Percentiles rank a stretch among this genome's conserved stretches.
Conservation (phyloP, 2,888 invertebrate genomes). For the Calameuta idolon region DNA sequence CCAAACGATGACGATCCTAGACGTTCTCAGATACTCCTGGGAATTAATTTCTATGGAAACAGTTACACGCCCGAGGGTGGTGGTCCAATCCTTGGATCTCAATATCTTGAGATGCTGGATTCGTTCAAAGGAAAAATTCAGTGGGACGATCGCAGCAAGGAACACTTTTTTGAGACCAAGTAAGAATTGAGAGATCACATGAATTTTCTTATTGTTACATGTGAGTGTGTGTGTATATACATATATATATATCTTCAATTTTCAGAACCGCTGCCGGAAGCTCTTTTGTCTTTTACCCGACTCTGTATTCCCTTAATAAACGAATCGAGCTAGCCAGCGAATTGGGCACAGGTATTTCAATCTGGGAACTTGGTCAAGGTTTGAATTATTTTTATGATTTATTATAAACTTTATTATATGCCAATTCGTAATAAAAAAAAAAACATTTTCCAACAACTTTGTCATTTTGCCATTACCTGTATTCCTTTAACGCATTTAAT, state of each 20-base stretch:
- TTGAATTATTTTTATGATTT: constrained; percentile 94
- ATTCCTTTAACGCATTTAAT: too few relatives aligned
- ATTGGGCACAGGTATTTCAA: constrained; percentile 86
- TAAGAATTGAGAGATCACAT: constrained; percentile 66
- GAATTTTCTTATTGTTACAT: background rate
- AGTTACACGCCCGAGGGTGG: constrained; percentile 87
- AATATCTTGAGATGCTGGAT: constrained; percentile 82
- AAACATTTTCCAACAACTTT: background rate
- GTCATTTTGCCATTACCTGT: too few relatives aligned
- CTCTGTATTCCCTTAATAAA: constrained; percentile 85
- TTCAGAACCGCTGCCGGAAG: constrained; percentile 75
- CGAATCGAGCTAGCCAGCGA: constrained; percentile 84
- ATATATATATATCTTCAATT: constrained; percentile 30
- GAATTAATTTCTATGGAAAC: constrained; percentile 94
- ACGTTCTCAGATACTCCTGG: constrained; percentile 84
- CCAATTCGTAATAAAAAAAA: background rate
- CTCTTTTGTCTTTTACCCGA: constrained; percentile 89
- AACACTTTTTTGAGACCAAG: constrained; percentile 90
- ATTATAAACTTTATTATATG: constrained; percentile 68
- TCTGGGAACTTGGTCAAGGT: constrained; percentile 98
- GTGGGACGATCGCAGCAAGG: constrained; percentile 82
- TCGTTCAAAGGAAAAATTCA: constrained; percentile 80
- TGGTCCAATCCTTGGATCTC: constrained; percentile 82
- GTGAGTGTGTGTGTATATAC: background rate
- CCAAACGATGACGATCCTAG: constrained; percentile 73